Evolutionary conservation across 30 jellyfish, hydroid and myxozoan species (phyloP).

Genomic region (Turritopsis dohrnii): DNA sequence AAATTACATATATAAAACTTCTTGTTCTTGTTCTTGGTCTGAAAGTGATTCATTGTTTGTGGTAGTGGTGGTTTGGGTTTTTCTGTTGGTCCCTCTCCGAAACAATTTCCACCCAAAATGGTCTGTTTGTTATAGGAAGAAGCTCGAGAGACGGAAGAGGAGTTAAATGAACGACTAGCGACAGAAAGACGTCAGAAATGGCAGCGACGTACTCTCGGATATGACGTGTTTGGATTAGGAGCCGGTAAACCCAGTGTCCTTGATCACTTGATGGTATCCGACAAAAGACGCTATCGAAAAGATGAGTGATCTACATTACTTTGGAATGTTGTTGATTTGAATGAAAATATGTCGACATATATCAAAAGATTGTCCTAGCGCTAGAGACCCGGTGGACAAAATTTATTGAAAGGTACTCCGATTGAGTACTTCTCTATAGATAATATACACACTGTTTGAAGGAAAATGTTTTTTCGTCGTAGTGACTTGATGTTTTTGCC

Average conservation of each 20-base stretch:
- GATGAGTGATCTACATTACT: not conserved
- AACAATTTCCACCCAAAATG: not conserved
- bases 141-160: constrained; percentile 14
- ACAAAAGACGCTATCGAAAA: constrained; percentile 19
- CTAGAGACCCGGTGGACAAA: too few species aligned
- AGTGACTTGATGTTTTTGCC: too few species aligned
- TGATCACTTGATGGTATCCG: constrained; percentile 40
- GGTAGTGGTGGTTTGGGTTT: not conserved
- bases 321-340: not conserved
- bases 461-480: too few species aligned
- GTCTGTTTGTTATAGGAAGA: constrained; percentile 25
- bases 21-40: too few species aligned
- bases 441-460: too few species aligned
- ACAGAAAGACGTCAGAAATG: constrained; percentile 11
- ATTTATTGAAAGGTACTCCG: too few species aligned
- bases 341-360: not conserved
- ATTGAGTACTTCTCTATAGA: too few species aligned
- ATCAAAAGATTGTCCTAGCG: not conserved
- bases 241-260: constrained; percentile 35
- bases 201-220: constrained; percentile 36
- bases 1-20: too few species aligned
- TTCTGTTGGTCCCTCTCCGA: not conserved
- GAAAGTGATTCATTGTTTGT: too few species aligned
- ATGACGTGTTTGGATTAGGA: constrained; percentile 45
- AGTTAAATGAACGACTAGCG: not conserved